Evolutionary conservation across 2,797 vertebrate species (phyloP), one percentile per base, ranked within the genome.

Genomic region (Apodemus agrarius): DNA sequence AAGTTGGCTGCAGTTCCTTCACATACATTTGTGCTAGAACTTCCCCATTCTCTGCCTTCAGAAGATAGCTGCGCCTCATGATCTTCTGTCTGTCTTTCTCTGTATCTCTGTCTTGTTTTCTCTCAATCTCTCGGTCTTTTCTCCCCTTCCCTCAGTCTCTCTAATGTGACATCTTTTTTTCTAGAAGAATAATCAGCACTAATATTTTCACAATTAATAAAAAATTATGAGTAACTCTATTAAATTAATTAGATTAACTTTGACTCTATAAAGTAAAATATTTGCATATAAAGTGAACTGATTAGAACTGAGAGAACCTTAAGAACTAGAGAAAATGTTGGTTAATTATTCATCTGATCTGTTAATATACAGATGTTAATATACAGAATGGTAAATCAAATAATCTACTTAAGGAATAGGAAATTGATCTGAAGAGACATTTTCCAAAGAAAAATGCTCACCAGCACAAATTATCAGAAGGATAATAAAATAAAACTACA

Each of bases 191-290:
- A 85, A 43, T 65, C 82, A 37, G 31, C 34, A 12, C 24, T 81
- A 67, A 74, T 17, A 5, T 21, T 72, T 80, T 78, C 10, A 6
- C 49, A 31, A 76, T 52, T 82, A 65, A 63, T 59, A 61, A 76
- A 76, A 6, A 90, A 19, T 40, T 29, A 75, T 34, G 10, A 75
- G n/a, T 89, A 89, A 40, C 19, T 75, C 57, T 61, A 89, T n/a
- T 31, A 63, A 78, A 82, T 67, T 40, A 43, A 80, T 67, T 16
- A 31, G 52, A n/a, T 78, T 65, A 67, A 90, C 34, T 52, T 34
- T 84, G 2, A 78, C n/a, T 46, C 89, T 89, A 34, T 91, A 37
- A 65, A 46, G 59, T 57, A n/a, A 94, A 93, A 86, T 59, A 61
- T 26, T 82, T 86, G 1, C 54, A 74, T 90, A 67, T 84, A 59